Percentiles rank a stretch among this genome's conserved stretches.
Conservation (phyloP, 2,797 vertebrate genomes). For the Mionectes olivaceus region DNA sequence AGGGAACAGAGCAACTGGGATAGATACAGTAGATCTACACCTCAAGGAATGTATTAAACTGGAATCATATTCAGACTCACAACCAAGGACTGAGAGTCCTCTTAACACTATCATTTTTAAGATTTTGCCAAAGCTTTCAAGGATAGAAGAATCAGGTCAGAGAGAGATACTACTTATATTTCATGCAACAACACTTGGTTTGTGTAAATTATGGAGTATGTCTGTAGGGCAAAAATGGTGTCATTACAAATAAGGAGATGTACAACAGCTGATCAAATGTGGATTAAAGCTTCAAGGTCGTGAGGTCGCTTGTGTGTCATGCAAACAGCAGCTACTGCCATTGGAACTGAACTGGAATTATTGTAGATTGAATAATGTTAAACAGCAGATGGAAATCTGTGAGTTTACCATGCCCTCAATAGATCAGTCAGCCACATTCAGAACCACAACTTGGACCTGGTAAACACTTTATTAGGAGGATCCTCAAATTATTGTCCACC, state of each 20-base stretch:
- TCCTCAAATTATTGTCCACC: accelerated
- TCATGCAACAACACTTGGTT: not conserved
- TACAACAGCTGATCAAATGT: not conserved
- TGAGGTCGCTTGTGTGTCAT: not conserved
- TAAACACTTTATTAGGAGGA: not conserved
- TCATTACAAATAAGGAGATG: not conserved
- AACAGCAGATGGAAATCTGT: not conserved
- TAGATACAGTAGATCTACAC: not conserved
- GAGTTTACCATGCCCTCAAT: not conserved
- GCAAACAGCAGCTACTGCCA: not conserved
- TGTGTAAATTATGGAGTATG: not conserved
- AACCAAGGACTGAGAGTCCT: not conserved
- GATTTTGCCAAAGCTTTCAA: not conserved
- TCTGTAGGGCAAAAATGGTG: not conserved
- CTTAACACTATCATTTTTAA: not conserved
- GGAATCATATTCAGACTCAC: not conserved
- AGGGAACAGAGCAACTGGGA: not conserved
- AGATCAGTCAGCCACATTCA: not conserved
- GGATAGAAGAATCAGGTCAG: not conserved
- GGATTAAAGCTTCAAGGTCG: not conserved
- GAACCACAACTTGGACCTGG: not conserved
- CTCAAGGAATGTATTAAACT: not conserved
- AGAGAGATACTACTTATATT: not conserved
- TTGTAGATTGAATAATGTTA: not conserved
- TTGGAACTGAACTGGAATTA: not conserved